Conservation (phyloP, 2,113 vertebrate genomes). For the Hemicordylus capensis region DNA sequence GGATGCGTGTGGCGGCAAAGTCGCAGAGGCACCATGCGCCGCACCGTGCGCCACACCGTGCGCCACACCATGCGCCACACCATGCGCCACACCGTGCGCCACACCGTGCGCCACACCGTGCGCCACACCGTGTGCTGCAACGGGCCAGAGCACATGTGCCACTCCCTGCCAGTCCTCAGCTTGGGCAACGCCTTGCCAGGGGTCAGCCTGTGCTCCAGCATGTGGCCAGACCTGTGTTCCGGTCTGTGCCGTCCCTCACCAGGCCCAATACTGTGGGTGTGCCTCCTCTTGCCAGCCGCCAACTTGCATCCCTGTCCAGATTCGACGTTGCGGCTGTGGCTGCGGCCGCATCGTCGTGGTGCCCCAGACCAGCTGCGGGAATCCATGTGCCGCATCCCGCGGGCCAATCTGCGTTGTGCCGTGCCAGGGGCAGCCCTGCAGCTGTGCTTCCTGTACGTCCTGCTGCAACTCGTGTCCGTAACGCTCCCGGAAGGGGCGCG, state of each 20-base stretch:
- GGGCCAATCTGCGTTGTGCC: neutral
- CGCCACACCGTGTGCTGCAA: neutral
- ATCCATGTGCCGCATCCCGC: neutral
- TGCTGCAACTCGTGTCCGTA: neutral
- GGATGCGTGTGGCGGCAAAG: neutral
- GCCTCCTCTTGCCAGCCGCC: neutral
- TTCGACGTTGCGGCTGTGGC: neutral
- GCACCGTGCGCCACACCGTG: neutral
- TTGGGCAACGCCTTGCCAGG: neutral
- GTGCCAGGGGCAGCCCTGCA: accelerated
- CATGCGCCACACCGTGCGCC: neutral
- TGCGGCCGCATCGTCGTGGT: accelerated
- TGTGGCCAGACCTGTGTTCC: neutral
- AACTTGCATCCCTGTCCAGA: neutral
- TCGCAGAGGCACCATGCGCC: neutral
- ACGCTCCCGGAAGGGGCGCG: too few relatives aligned
- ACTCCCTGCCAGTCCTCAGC: neutral
- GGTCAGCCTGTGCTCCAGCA: neutral
- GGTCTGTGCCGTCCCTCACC: neutral
- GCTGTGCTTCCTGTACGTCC: accelerated
- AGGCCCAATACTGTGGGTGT: neutral
- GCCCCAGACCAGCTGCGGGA: neutral
- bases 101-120: neutral
- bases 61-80: neutral
- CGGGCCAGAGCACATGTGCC: neutral